phyloP scores from a whole-genome alignment of 2,113 vertebrate genomes.

The Callocephalon fimbriatum region DNA sequence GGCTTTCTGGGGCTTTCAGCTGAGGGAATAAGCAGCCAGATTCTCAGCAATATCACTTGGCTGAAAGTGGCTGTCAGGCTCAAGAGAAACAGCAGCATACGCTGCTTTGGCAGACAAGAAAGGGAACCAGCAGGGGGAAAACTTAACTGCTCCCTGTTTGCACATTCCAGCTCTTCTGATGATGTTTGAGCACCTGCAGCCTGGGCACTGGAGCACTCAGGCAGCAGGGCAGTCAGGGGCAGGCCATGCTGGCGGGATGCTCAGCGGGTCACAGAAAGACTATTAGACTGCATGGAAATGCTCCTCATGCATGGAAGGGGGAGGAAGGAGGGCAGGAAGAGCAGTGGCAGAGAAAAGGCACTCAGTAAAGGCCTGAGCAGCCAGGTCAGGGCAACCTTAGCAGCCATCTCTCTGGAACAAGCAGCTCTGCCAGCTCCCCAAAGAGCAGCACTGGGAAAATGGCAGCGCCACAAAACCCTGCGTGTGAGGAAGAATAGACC shows the following conservation, averaged over 20 bases:
- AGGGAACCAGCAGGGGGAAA: background rate
- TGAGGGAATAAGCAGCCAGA: background rate
- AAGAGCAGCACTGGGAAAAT: background rate
- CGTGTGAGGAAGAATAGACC: background rate
- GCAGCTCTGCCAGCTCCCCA: background rate
- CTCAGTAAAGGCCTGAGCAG: background rate
- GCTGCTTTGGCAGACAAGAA: background rate
- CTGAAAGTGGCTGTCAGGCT: background rate
- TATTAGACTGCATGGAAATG: background rate
- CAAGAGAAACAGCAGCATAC: background rate
- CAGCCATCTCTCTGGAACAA: background rate
- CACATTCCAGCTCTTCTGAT: background rate
- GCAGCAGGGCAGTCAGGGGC: background rate
- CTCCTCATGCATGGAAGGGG: background rate
- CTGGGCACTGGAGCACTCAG: fast-evolving
- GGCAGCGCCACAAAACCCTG: background rate
- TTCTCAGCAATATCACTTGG: background rate
- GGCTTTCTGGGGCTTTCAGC: background rate
- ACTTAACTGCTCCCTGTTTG: background rate
- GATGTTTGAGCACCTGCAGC: background rate
- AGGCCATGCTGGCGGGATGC: background rate
- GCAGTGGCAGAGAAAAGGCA: background rate
- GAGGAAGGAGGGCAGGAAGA: background rate
- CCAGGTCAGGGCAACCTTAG: background rate
- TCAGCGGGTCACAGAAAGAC: fast-evolving